Conservation (phyloP, 2,888 invertebrate species). For the Lordiphosa andalusiaca region DNA sequence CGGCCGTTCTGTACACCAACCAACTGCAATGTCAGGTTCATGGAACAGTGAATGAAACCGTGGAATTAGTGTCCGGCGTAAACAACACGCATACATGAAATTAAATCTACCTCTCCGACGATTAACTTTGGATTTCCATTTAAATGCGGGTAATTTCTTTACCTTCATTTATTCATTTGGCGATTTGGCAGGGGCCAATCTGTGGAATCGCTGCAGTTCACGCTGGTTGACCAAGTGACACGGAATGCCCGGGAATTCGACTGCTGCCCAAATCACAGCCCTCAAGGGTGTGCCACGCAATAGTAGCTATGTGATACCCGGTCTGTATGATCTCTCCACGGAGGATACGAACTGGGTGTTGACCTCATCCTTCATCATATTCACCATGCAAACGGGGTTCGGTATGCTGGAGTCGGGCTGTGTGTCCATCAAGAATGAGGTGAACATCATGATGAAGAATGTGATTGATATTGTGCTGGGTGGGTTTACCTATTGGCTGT, state of each 20-base stretch:
- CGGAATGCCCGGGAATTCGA: neutral
- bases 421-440: conserved; percentile 95
- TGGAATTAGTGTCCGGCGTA: conserved; percentile 18
- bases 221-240: too few relatives aligned
- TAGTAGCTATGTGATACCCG: conserved; percentile 81
- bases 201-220: neutral
- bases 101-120: conserved; percentile 43
- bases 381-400: conserved; percentile 97
- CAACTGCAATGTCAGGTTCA: conserved; percentile 39
- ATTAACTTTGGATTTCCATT: conserved; percentile 56
- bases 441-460: conserved; percentile 99
- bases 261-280: neutral
- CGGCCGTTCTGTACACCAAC: conserved; percentile 9
- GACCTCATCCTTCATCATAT: conserved; percentile 93
- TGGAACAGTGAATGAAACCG: conserved; percentile 10
- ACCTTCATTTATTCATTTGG: conserved; percentile 29
- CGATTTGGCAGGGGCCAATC: conserved; percentile 8
- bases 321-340: conserved; percentile 84
- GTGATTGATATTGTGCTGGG: conserved; percentile 95
- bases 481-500: conserved; percentile 94
- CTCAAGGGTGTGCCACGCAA: conserved; percentile 77
- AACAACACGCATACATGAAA: conserved; percentile 54
- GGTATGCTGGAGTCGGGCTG: conserved; percentile 96
- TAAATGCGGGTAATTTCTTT: conserved; percentile 58
- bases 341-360: conserved; percentile 95